Conservation (phyloP, 1,140 invertebrate genomes). For the Drosophila bipectinata region DNA sequence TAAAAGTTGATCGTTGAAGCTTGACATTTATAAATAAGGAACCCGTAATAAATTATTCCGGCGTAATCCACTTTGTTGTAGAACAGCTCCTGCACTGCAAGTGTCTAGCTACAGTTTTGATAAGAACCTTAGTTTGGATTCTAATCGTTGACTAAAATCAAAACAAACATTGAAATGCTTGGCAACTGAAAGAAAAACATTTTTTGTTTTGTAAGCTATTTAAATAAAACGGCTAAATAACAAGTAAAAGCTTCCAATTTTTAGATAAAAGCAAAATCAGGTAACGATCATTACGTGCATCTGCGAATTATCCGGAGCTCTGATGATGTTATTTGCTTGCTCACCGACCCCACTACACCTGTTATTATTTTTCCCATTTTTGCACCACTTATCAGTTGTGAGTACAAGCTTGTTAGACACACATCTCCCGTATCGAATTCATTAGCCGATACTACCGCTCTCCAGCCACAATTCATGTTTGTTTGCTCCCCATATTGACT, state of each 20-base stretch:
- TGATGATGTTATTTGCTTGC: conserved; percentile 11
- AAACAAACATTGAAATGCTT: conserved; percentile 17
- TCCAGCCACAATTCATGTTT: conserved; percentile 11
- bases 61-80: conserved; percentile 39
- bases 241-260: no score
- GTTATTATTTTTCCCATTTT: conserved; percentile 40
- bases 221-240: background rate
- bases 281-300: conserved; percentile 15
- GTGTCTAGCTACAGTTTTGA: conserved; percentile 13
- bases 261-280: background rate
- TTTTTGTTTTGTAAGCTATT: background rate
- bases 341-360: conserved; percentile 20
- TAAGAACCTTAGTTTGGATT: conserved; percentile 19
- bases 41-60: conserved; percentile 60
- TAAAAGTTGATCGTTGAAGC: conserved; percentile 15
- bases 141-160: conserved; percentile 30
- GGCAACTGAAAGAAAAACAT: background rate
- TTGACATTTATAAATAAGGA: conserved; percentile 43
- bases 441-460: conserved; percentile 13
- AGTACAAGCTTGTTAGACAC: conserved; percentile 25
- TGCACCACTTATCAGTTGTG: conserved; percentile 35
- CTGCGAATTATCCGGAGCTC: conserved; percentile 27
- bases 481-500: conserved; percentile 30
- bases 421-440: conserved; percentile 24
- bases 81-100: conserved; percentile 28